phyloP scores from a whole-genome alignment of 2,113 vertebrate genomes.

The Crotophaga sulcirostris region DNA sequence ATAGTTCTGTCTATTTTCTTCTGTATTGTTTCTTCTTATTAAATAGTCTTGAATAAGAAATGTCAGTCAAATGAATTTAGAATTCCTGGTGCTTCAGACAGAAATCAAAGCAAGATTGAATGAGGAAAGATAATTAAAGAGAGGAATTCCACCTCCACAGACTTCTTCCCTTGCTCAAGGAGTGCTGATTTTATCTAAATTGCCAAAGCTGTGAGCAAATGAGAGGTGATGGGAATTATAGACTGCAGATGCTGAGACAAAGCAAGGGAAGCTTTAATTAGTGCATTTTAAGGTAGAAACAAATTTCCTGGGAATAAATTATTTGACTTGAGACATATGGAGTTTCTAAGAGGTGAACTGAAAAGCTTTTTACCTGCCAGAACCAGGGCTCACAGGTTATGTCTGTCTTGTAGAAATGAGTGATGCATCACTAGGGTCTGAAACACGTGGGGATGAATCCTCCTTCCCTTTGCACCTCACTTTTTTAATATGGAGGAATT shows the following conservation, averaged over 20 bases:
- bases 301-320: constrained; percentile 52
- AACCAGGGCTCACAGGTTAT: background rate
- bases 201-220: constrained; percentile 45
- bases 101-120: constrained; percentile 58
- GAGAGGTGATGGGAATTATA: constrained; percentile 45
- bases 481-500: background rate
- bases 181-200: constrained; percentile 58
- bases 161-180: constrained; percentile 25
- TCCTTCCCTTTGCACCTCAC: background rate
- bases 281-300: constrained; percentile 40
- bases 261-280: constrained; percentile 52
- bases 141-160: constrained; percentile 49
- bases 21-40: constrained; percentile 43
- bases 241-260: constrained; percentile 45
- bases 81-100: constrained; percentile 41
- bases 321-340: constrained; percentile 10
- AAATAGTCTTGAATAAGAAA: constrained; percentile 58
- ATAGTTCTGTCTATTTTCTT: constrained; percentile 54
- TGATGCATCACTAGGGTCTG: background rate
- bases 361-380: constrained; percentile 1
- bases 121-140: constrained; percentile 51
- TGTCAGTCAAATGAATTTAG: constrained; percentile 50
- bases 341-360: constrained; percentile 6
- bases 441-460: background rate
- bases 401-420: background rate